Evolutionary conservation across 30 jellyfish, hydroid and myxozoan species (phyloP), one percentile per base, ranked within the genome.

Genomic region (Aurelia sp.): DNA sequence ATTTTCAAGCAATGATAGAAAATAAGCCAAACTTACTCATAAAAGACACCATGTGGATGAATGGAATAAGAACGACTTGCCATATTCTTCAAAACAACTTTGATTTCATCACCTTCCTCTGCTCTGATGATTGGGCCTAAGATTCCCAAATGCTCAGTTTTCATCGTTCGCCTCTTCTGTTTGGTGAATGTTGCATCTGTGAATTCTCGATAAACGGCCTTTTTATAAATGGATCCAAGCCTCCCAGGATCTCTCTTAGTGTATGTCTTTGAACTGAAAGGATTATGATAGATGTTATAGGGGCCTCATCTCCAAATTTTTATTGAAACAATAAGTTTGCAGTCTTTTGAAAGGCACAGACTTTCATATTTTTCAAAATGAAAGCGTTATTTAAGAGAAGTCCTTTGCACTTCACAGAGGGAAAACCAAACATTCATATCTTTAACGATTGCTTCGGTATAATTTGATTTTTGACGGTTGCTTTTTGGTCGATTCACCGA

Each of bases 51-150:
- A 66, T 86, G 95, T 44, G 95, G 89, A 35, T 86, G 81, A 51
- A 86, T 86, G 11, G 85, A 64, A 21, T 86, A 86, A 9, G 23
- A 20, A 15, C 95, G 65, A n/a, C 77, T 73, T 50, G 89, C 95
- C 95, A 86, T 86, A 66, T 86, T 86, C 41, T 76, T 86, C 80
- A 86, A 61, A 62, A 74, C 84, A 16, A 86, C 79, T 4, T 11
- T 48, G 35, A 86, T 66, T 68, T 86, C 80, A 59, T 86, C 95
- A 4, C 95, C 95, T 66, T 86, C 95, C 51, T 86, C 95, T 58
- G 95, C 95, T 68, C 89, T 76, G 59, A 86, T 86, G 58, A 86
- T 64, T 13, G 95, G 95, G 53, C 95, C 95, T 35, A 86, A 22
- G 11, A 74, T 71, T n/a, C 95, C 95, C 73, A 86, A 69, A 66